Evolutionary conservation across 1,140 invertebrate genomes (phyloP), one percentile per base, ranked within the genome.

Genomic region (Heliconius himera): DNA sequence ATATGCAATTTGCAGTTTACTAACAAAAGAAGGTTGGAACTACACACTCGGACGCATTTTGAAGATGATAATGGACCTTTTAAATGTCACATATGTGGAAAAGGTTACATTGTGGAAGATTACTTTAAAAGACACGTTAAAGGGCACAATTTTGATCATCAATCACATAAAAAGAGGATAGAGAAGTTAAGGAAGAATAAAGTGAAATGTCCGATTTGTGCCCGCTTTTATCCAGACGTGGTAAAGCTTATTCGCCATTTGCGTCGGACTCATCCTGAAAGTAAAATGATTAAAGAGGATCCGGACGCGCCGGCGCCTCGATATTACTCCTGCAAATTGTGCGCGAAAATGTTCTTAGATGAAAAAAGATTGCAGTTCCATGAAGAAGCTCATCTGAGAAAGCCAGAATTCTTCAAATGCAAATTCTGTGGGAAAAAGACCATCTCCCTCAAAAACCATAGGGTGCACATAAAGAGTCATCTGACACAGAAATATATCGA

Each of bases 271-370:
- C 94, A 95, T 84, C 94, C 94, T 0, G 89, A 95, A 77, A 94
- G 90, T 71, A 95, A 95, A 82, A 95, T 95, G 94, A 90, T 95
- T 20, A 95, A 95, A 79, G 85, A 89, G 16, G 94, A 95, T 70
- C 93, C 94, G 1, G 94, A 94, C 56, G 93, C 92, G 3, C 93
- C 93, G 0, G 82, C 90, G 18, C 89, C 84, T 5, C 83, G 76
- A 4, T 89, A 91, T 71, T 91, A 86, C 70, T 89, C 89, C 4
- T 95, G 94, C 78, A 94, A 93, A 71, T 78, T 95, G 49, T 95
- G 94, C 82, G 91, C 92, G 8, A 95, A 94, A 81, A 88, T 92
- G 18, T 95, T 95, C 84, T 76, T 91, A 3, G 90, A 92, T 60
- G 90, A 93, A 66, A 81, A 85, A 13, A 77, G 91, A n/a, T 75